These are phyloP conservation scores for Cephonodes hylas DNA, from an alignment of 2,888 invertebrate genomes.

Conservation along the genomic window DNA sequence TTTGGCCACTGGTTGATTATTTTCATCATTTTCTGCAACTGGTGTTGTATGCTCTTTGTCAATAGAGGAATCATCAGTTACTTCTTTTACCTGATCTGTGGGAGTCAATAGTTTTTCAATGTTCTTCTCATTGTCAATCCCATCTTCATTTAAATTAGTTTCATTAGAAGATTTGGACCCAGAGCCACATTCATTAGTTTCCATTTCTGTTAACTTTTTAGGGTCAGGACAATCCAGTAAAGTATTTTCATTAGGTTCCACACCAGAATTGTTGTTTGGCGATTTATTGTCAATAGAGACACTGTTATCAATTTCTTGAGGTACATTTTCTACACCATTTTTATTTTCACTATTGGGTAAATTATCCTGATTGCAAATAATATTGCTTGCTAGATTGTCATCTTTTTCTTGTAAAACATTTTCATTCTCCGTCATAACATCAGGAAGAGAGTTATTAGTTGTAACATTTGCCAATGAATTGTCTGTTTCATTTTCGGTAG, in stretches of 20 bases:
- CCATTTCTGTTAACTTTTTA: not conserved
- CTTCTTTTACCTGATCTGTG: not conserved
- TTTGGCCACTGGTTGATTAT: not conserved
- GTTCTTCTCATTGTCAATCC: not conserved
- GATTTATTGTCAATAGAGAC: not conserved
- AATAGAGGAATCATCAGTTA: no score
- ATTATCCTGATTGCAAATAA: slow-evolving; percentile 10
- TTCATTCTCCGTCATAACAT: slow-evolving; percentile 24
- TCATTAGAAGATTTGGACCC: no score
- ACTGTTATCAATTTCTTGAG: not conserved
- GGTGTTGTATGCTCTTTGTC: no score
- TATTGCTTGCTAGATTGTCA: slow-evolving; percentile 5
- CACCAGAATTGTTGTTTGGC: not conserved
- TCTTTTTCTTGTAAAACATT: slow-evolving; percentile 14
- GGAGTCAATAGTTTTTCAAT: not conserved
- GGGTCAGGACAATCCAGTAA: not conserved
- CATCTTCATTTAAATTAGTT: not conserved
- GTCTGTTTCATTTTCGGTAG: not conserved
- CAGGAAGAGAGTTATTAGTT: slow-evolving; percentile 10
- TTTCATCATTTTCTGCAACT: not conserved
- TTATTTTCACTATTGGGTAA: slow-evolving; percentile 5
- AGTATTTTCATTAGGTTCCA: not conserved
- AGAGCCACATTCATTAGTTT: no score
- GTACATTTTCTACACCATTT: no score
- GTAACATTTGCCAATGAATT: slow-evolving; percentile 11